phyloP scores from a whole-genome alignment of 1,140 invertebrate species.

The Musca domestica region DNA sequence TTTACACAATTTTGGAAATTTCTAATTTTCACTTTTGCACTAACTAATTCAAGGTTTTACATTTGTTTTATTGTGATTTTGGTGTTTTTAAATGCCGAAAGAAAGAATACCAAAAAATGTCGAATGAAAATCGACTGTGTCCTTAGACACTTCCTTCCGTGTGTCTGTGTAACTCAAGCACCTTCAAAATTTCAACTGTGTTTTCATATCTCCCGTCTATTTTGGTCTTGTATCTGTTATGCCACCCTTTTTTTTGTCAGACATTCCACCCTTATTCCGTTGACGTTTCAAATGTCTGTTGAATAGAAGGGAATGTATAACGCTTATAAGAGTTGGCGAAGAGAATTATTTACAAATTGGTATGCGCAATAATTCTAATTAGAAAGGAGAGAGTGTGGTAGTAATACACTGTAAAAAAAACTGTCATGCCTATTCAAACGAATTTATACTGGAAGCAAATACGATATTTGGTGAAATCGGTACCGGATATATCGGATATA shows the following conservation, averaged over 20 bases:
- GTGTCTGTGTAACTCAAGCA: constrained; percentile 1
- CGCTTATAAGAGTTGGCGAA: neutral
- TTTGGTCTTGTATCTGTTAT: neutral
- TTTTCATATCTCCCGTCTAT: constrained; percentile 5
- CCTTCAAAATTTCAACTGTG: constrained; percentile 7
- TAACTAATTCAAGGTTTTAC: too few species aligned
- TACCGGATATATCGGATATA: too few species aligned
- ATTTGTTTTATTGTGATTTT: too few species aligned
- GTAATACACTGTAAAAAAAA: neutral
- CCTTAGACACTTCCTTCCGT: constrained; percentile 3
- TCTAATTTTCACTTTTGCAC: too few species aligned
- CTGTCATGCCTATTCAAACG: too few species aligned
- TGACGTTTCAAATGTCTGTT: constrained; percentile 17
- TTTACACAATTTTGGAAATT: too few species aligned
- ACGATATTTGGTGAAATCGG: too few species aligned
- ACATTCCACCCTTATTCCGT: constrained; percentile 12
- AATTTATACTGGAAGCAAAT: too few species aligned
- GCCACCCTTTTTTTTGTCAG: neutral
- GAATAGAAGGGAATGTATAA: neutral
- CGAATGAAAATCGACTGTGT: too few species aligned
- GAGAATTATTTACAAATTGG: neutral
- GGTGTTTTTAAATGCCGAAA: too few species aligned
- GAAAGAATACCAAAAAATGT: too few species aligned
- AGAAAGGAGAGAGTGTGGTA: neutral
- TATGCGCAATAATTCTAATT: neutral